A percentile compares a stretch with the other conserved stretches of the same genome.
phyloP scores from a whole-genome alignment of 2,113 vertebrate genomes.

The Labeo rohita region DNA sequence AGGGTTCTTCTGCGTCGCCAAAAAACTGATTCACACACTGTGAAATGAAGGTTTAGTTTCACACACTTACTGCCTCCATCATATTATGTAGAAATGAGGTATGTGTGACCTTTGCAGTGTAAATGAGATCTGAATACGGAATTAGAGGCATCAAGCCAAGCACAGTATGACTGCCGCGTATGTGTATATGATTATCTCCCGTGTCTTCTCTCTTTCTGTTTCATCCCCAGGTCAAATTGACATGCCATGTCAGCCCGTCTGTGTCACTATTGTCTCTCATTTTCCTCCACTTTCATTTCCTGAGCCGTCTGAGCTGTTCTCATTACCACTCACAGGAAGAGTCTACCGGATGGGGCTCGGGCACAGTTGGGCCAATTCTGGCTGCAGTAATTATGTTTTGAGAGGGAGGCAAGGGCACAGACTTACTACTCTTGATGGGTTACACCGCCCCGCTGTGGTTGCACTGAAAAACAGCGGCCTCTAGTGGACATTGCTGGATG shows the following conservation, averaged over 20 bases:
- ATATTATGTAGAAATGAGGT: neutral
- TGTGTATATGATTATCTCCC: slow-evolving; percentile 43
- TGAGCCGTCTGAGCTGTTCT: slow-evolving; percentile 46
- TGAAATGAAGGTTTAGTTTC: slow-evolving; percentile 31
- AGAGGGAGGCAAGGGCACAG: slow-evolving; percentile 46
- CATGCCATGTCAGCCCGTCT: slow-evolving; percentile 57
- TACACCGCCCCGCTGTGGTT: neutral
- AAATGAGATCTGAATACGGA: slow-evolving; percentile 39
- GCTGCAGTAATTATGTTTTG: slow-evolving; percentile 51
- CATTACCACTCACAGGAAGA: slow-evolving; percentile 62
- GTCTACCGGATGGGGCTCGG: slow-evolving; percentile 44
- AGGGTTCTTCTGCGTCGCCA: slow-evolving; percentile 45
- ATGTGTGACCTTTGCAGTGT: slow-evolving; percentile 37
- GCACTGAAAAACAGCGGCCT: slow-evolving; percentile 41
- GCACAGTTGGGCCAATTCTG: slow-evolving; percentile 47
- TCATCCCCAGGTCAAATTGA: slow-evolving; percentile 66
- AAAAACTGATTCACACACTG: slow-evolving; percentile 29
- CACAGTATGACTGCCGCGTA: slow-evolving; percentile 1
- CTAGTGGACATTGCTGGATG: slow-evolving; percentile 36
- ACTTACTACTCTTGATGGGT: slow-evolving; percentile 23
- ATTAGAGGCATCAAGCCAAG: slow-evolving; percentile 33
- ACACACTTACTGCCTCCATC: slow-evolving; percentile 10
- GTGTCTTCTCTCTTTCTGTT: slow-evolving; percentile 46
- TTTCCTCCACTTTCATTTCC: slow-evolving; percentile 64
- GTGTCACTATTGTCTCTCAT: slow-evolving; percentile 61